Conservation (phyloP, 1,140 invertebrate genomes). For the Sminthurinus signatus region DNA sequence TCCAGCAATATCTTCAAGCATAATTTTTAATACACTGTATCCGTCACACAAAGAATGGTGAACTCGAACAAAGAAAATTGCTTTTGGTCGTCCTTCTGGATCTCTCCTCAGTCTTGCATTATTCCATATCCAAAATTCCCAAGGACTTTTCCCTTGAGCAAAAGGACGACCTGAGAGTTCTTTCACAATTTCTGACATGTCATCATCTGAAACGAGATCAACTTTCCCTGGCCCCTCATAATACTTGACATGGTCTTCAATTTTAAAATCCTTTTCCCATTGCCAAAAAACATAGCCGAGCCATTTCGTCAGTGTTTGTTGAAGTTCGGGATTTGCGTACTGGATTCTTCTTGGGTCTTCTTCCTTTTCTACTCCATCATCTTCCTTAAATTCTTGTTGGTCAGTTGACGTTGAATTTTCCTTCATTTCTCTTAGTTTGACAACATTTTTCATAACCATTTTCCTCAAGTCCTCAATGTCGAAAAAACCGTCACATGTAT, state of each 20-base stretch:
- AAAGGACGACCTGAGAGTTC: slow-evolving; percentile 16
- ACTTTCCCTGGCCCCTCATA: not conserved
- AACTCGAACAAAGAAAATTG: slow-evolving; percentile 14
- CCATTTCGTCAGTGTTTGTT: slow-evolving; percentile 30
- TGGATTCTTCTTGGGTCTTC: not conserved
- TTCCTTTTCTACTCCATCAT: not conserved
- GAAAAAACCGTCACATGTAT: not conserved
- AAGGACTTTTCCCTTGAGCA: slow-evolving; percentile 10
- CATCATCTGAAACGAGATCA: not conserved
- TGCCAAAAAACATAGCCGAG: slow-evolving; percentile 36
- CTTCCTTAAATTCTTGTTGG: not conserved
- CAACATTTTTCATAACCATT: no score
- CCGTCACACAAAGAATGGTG: slow-evolving; percentile 31
- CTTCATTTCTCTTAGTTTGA: no score
- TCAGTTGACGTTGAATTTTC: no score
- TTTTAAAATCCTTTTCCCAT: slow-evolving; percentile 25
- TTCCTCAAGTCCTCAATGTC: no score
- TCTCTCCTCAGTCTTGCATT: slow-evolving; percentile 5
- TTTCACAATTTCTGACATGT: slow-evolving; percentile 15
- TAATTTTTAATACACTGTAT: slow-evolving; percentile 19
- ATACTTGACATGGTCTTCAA: slow-evolving; percentile 20
- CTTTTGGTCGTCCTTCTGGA: slow-evolving; percentile 8
- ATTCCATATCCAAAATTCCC: slow-evolving; percentile 22
- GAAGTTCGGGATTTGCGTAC: slow-evolving; percentile 22
- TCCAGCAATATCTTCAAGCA: slow-evolving; percentile 25